Base-by-base conservation (phyloP, 2,797 vertebrate species). In the Gallinago nigripennis region DNA sequence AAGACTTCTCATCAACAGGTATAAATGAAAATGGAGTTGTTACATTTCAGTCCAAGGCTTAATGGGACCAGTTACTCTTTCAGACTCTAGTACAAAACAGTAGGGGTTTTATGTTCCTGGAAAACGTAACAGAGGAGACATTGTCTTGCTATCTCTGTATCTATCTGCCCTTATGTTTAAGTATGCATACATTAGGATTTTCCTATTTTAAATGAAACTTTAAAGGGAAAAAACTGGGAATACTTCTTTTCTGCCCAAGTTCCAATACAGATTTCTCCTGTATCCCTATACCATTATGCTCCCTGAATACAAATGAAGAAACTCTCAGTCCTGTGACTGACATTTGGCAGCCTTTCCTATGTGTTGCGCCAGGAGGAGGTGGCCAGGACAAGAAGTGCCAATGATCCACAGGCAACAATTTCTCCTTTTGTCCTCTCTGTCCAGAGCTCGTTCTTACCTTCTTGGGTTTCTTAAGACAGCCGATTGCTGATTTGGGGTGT, bases 391-490 rank as follows among this genome's bases (percentile, higher is more conserved):
- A 39, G 17, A 64, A 10, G 6, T 48, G n/a, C 16, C 45, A 35
- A 0, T 1, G 37, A 27, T 12, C n/a, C 39, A 7, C 13, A 43
- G 13, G 28, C 20, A 53, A 4, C 0, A 1, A 2, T 45, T 71
- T 68, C 8, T 8, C 6, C 12, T 57, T 88, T 17, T 6, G 10
- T 12, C 8, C 21, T 45, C 18, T 61, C 39, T 78, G 9, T 37
- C 39, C 0, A 0, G 30, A 64, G 17, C 24, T 60, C 2, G 0
- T 54, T 64, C 31, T 25, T 45, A 8, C 12, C 50, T 30, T 31
- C 11, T 48, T 63, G 17, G 3, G 7, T 78, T 85, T 79, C 57
- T 64, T 54, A 37, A 78, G 31, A 27, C 4, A 45, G 30, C 8
- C 12, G 15, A 5, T 21, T 51, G n/a, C 18, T 50, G 8, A 3